Conservation (phyloP, 2,797 vertebrate genomes). For the Euphonia xanthogaster region DNA sequence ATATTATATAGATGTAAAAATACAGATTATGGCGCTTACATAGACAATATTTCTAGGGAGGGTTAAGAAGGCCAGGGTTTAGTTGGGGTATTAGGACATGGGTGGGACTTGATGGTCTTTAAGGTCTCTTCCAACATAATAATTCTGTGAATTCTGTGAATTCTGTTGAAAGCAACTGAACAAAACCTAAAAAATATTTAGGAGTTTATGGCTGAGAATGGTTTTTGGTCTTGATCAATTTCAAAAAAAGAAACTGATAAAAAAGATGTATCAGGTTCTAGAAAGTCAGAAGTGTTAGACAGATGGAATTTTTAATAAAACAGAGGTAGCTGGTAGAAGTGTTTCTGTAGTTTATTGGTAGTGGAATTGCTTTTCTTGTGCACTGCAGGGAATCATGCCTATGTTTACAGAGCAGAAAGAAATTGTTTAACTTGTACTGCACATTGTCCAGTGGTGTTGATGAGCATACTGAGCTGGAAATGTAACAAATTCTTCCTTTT, state of each 20-base stretch:
- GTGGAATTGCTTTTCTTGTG: not conserved
- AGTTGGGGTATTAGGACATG: not conserved
- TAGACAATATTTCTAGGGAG: not conserved
- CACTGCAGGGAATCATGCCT: not conserved
- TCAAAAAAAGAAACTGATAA: not conserved
- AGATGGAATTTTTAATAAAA: not conserved
- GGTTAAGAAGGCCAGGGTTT: not conserved
- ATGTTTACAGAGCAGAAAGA: not conserved
- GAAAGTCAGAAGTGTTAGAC: not conserved
- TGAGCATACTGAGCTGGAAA: not conserved
- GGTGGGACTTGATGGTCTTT: not conserved
- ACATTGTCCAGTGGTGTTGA: not conserved
- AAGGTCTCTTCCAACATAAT: not conserved
- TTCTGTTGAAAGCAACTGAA: not conserved
- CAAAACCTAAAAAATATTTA: not conserved
- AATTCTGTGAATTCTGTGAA: not conserved
- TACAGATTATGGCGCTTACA: not conserved
- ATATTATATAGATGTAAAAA: not conserved
- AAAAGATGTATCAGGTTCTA: not conserved
- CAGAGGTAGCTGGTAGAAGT: not conserved
- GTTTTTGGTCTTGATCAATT: not conserved
- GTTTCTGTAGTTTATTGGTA: not conserved
- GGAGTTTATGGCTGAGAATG: not conserved
- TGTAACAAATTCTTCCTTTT: not conserved
- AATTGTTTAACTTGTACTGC: not conserved